A percentile compares a stretch with the other conserved stretches of the same genome.
Evolutionary conservation across 2,888 invertebrate species (phyloP).

Genomic region (Spicauda simplicius): DNA sequence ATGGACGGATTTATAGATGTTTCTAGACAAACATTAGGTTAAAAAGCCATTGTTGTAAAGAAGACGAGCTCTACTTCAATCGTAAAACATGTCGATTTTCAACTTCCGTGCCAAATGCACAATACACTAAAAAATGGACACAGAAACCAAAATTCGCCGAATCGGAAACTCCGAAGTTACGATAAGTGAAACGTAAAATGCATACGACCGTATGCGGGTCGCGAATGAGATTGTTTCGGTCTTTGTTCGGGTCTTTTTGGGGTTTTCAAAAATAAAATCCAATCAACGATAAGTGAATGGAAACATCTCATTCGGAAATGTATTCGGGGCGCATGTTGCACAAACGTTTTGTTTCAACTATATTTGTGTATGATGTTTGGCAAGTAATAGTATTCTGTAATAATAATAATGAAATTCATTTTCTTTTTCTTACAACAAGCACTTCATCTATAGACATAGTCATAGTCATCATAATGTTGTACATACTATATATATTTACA

Average conservation of each 20-base stretch:
- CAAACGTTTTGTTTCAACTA: background rate
- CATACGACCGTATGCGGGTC: slow-evolving; percentile 31
- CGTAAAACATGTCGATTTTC: no score
- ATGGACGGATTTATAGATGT: no score
- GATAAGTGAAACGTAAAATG: slow-evolving; percentile 29
- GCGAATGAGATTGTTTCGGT: slow-evolving; percentile 22
- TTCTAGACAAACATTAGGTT: no score
- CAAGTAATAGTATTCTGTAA: background rate
- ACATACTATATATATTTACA: no score
- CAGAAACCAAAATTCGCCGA: background rate
- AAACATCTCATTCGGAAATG: slow-evolving; percentile 2
- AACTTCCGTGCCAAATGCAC: background rate
- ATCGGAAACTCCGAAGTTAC: slow-evolving; percentile 11
- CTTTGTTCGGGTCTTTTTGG: slow-evolving; percentile 18
- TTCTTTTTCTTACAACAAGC: no score
- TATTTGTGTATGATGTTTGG: background rate
- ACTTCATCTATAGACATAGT: no score
- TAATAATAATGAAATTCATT: no score
- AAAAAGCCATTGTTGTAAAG: no score
- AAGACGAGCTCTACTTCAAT: no score
- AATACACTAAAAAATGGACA: background rate
- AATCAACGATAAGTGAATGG: slow-evolving; percentile 27
- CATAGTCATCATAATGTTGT: no score
- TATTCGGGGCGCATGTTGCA: background rate
- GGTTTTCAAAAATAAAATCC: slow-evolving; percentile 24